These are phyloP conservation scores for Pachyuromys duprasi DNA, from an alignment of 2,797 vertebrate species.

Conservation along the genomic window DNA sequence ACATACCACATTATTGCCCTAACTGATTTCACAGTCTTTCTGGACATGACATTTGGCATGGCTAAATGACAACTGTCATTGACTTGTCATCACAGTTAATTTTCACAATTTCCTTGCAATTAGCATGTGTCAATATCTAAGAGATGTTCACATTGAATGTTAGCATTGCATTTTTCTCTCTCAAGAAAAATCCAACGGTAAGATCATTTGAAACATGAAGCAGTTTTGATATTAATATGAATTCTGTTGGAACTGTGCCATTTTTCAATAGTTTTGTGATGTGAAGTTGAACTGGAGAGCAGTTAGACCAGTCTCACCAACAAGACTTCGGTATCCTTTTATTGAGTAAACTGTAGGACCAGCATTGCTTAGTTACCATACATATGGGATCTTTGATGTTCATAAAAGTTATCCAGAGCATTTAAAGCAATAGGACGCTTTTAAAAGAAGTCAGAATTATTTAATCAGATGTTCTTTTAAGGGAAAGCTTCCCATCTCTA, in stretches of 20 bases:
- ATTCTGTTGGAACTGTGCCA: constrained; percentile 31
- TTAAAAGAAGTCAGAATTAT: constrained; percentile 47
- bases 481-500: constrained; percentile 19
- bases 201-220: constrained; percentile 56
- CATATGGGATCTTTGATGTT: not conserved
- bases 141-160: not conserved
- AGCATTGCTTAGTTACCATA: not conserved
- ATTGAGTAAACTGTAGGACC: not conserved
- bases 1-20: constrained; percentile 8
- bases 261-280: constrained; percentile 40
- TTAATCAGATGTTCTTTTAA: constrained; percentile 58
- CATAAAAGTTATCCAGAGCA: constrained; percentile 24
- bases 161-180: constrained; percentile 8
- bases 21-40: constrained; percentile 24
- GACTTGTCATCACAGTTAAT: not conserved
- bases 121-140: constrained; percentile 12
- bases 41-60: not conserved
- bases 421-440: constrained; percentile 52
- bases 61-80: not conserved
- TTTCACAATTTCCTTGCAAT: constrained; percentile 23
- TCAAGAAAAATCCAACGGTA: constrained; percentile 51
- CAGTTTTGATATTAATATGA: constrained; percentile 14
- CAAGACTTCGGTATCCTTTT: not conserved
- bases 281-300: not conserved
- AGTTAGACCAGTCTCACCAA: not conserved